phyloP scores from a whole-genome alignment of 2,113 vertebrate genomes.

The Tapirus terrestris region DNA sequence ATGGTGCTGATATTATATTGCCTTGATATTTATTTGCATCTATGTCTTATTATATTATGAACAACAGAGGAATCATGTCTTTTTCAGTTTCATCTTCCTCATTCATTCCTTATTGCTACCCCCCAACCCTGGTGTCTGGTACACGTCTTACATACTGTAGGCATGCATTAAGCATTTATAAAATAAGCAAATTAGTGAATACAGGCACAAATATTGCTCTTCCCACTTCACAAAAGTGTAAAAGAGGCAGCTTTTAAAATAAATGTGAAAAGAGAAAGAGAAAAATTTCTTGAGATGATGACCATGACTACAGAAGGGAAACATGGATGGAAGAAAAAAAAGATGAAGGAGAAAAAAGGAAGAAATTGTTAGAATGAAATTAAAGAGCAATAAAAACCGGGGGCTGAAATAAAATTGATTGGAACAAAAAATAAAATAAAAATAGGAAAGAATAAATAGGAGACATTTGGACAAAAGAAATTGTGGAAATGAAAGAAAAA shows the following conservation, averaged over 20 bases:
- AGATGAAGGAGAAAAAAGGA: background rate
- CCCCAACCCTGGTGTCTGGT: background rate
- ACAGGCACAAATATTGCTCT: background rate
- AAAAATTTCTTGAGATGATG: background rate
- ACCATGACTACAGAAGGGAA: background rate
- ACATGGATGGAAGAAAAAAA: background rate
- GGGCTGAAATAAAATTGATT: background rate
- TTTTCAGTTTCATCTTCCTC: background rate
- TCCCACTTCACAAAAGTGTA: background rate
- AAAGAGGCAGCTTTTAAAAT: background rate
- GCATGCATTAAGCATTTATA: background rate
- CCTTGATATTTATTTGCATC: background rate
- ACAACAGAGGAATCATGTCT: background rate
- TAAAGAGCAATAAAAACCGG: background rate
- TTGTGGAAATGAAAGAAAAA: background rate
- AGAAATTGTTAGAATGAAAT: background rate
- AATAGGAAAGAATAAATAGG: background rate
- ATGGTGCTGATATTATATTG: background rate
- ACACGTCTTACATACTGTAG: background rate
- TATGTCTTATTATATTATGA: conserved; percentile 24
- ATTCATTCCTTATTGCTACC: background rate
- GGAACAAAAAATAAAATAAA: background rate
- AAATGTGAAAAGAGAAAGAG: background rate
- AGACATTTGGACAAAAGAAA: background rate
- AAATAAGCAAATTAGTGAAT: background rate